Conservation (phyloP, 1,140 invertebrate species). For the Nasonia vitripennis region DNA sequence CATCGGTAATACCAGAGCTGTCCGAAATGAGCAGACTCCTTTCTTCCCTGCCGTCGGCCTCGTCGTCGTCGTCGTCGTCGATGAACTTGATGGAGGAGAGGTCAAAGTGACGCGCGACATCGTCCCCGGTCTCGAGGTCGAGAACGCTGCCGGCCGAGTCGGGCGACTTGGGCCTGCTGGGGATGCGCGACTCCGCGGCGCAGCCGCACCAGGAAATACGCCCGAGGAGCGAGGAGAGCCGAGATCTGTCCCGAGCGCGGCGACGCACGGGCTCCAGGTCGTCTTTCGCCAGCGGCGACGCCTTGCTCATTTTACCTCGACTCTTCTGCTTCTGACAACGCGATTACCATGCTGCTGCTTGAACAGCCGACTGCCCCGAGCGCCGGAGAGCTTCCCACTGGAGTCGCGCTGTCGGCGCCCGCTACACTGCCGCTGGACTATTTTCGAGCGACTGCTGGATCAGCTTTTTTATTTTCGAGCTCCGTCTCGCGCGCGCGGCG, state of each 20-base stretch:
- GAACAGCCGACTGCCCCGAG: not conserved
- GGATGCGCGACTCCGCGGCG: conserved; percentile 12
- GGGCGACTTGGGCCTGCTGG: conserved; percentile 37
- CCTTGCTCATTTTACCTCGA: conserved; percentile 3
- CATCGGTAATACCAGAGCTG: not conserved
- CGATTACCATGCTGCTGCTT: not conserved
- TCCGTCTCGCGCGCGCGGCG: not conserved
- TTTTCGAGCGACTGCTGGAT: conserved; percentile 38
- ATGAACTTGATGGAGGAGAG: conserved; percentile 70
- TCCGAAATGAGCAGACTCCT: not conserved
- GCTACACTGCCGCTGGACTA: conserved; percentile 21
- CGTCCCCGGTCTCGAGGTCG: conserved; percentile 34
- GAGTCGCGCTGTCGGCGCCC: not conserved
- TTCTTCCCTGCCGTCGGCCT: conserved; percentile 54
- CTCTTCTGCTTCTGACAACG: not conserved
- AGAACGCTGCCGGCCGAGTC: not conserved
- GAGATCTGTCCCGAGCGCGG: conserved; percentile 11
- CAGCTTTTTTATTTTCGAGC: conserved; percentile 44
- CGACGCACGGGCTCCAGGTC: conserved; percentile 14
- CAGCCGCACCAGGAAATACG: conserved; percentile 51
- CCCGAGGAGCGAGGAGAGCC: conserved; percentile 27
- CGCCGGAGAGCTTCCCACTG: not conserved
- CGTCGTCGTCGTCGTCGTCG: conserved; percentile 68
- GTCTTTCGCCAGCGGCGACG: not conserved
- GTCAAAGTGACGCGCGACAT: conserved; percentile 67